phyloP scores from a whole-genome alignment of 2,888 invertebrate genomes.

The Dorcus hopei region DNA sequence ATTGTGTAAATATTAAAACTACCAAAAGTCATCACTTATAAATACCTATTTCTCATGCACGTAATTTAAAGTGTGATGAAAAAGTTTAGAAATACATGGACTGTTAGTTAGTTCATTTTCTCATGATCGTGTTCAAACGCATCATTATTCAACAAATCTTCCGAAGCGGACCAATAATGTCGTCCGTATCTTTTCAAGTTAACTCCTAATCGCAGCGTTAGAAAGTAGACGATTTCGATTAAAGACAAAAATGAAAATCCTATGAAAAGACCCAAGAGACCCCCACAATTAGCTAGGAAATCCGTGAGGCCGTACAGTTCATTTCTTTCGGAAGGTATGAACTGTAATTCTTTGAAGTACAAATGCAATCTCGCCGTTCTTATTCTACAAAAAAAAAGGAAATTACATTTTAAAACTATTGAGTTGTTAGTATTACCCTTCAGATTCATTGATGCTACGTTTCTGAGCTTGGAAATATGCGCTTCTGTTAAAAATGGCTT shows the following conservation, averaged over 20 bases:
- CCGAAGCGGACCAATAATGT: constrained; percentile 34
- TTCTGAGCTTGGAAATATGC: too few relatives aligned
- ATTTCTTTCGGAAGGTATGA: constrained; percentile 63
- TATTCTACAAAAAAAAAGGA: constrained; percentile 26
- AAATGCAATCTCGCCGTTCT: constrained; percentile 58
- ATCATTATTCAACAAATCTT: constrained; percentile 27
- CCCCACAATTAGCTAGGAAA: constrained; percentile 68
- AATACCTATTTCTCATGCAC: too few relatives aligned
- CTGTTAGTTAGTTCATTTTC: too few relatives aligned
- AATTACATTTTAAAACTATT: too few relatives aligned
- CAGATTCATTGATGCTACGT: too few relatives aligned
- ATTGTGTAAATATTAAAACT: too few relatives aligned
- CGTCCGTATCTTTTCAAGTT: constrained; percentile 38
- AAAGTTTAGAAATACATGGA: too few relatives aligned
- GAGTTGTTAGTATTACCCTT: too few relatives aligned
- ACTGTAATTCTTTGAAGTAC: constrained; percentile 68
- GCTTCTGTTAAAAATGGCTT: constrained; percentile 46
- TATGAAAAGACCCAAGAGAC: constrained; percentile 55
- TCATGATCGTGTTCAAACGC: constrained; percentile 22
- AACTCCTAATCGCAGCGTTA: constrained; percentile 48
- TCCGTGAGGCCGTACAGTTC: constrained; percentile 68
- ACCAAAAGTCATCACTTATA: too few relatives aligned
- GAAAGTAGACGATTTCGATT: constrained; percentile 56
- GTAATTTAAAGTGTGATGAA: too few relatives aligned
- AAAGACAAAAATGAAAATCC: constrained; percentile 49